phyloP scores from a whole-genome alignment of 2,113 vertebrate genomes.

The Phycodurus eques region DNA sequence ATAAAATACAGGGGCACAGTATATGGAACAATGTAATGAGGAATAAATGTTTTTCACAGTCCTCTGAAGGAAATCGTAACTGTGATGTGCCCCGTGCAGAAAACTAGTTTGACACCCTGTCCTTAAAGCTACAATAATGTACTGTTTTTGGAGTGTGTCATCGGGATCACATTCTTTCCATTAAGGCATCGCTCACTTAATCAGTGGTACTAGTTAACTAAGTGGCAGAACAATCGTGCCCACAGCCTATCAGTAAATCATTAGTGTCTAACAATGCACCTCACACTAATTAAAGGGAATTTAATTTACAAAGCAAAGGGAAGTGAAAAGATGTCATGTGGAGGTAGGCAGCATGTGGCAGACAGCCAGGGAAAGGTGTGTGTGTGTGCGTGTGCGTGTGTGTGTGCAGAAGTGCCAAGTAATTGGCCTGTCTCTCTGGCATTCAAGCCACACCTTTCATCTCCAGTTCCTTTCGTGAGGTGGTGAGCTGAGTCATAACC shows the following conservation, averaged over 20 bases:
- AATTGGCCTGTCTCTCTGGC: conserved; percentile 10
- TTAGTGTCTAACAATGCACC: conserved; percentile 4
- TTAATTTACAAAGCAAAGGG: conserved; percentile 12
- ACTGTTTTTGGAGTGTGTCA: neutral
- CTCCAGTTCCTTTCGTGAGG: conserved; percentile 13
- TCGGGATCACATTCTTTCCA: neutral
- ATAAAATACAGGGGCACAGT: too few relatives aligned
- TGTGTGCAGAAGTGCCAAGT: neutral
- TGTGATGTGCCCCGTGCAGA: too few relatives aligned
- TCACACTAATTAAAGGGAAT: conserved; percentile 22
- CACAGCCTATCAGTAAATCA: neutral
- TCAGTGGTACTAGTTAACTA: neutral
- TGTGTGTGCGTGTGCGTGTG: neutral
- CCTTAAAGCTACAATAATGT: neutral
- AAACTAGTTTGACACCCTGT: too few relatives aligned
- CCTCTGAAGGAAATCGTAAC: too few relatives aligned
- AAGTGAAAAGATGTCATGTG: conserved; percentile 20
- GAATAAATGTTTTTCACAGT: too few relatives aligned
- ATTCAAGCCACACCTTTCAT: conserved; percentile 23
- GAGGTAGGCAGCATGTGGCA: conserved; percentile 19
- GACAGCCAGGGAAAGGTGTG: conserved; percentile 21
- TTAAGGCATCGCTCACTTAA: neutral
- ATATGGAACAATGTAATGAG: too few relatives aligned
- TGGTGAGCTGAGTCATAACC: conserved; percentile 33
- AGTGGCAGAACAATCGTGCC: neutral